Percentiles rank a stretch among this genome's conserved stretches.
Conservation (phyloP, 2,113 vertebrate species). For the Nesoenas mayeri region DNA sequence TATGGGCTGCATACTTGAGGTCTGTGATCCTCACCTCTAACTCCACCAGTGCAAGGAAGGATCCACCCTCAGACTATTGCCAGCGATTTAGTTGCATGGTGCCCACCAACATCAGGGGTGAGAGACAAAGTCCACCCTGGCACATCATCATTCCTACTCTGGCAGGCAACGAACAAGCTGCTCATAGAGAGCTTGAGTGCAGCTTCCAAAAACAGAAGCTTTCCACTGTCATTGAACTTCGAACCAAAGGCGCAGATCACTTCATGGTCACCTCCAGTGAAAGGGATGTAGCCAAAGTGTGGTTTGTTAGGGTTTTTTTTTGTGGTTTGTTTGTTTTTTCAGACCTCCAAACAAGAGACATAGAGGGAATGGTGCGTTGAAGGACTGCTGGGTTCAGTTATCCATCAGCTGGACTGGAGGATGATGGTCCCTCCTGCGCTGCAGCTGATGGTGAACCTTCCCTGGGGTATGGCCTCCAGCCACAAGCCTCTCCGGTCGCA, state of each 20-base stretch:
- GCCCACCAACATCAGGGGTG: not conserved
- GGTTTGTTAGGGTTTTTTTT: too few species aligned
- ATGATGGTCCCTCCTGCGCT: not conserved
- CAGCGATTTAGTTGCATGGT: not conserved
- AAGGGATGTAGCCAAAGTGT: not conserved
- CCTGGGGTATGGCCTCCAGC: not conserved
- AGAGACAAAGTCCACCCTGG: not conserved
- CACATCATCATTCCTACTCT: not conserved
- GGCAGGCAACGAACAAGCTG: not conserved
- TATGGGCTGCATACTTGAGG: not conserved
- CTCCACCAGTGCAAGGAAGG: not conserved
- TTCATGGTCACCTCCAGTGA: not conserved
- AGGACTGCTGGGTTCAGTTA: not conserved
- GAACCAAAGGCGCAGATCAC: not conserved
- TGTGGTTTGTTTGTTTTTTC: not conserved
- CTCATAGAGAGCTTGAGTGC: accelerated
- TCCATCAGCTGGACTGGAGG: not conserved
- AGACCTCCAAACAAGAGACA: not conserved
- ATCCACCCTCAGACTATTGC: not conserved
- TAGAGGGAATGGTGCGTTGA: accelerated
- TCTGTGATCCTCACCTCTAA: not conserved
- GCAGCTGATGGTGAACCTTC: not conserved
- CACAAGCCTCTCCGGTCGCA: not conserved
- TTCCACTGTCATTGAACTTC: not conserved
- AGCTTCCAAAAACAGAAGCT: not conserved